These are phyloP conservation scores for Chloroceryle amazona DNA, from an alignment of 2,797 vertebrate genomes.

Conservation along the genomic window DNA sequence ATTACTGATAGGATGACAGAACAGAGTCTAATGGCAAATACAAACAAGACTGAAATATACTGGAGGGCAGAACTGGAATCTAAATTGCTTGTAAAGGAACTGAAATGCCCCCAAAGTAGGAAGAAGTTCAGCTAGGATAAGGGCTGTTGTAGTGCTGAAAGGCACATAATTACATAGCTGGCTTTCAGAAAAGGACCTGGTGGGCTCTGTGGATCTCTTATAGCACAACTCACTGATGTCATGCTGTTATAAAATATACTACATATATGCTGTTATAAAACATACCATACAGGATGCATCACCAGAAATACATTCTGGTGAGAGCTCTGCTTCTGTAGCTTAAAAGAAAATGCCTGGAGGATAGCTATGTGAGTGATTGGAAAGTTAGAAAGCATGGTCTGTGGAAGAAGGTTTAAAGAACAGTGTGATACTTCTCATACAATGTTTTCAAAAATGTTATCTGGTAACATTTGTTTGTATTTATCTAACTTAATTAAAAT, in stretches of 20 bases:
- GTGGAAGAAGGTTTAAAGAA: too few species aligned
- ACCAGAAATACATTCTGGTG: not conserved
- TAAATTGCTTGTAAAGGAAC: not conserved
- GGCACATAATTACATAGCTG: not conserved
- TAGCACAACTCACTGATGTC: not conserved
- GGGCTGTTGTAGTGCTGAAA: not conserved
- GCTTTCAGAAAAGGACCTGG: not conserved
- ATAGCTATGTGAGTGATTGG: not conserved
- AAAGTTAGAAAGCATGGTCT: not conserved
- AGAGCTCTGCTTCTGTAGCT: not conserved
- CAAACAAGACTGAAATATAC: not conserved
- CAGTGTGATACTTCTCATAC: too few species aligned
- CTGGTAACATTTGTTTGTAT: fast-evolving
- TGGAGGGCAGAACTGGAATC: not conserved
- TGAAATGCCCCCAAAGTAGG: not conserved
- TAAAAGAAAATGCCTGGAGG: not conserved
- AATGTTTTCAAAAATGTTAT: not conserved
- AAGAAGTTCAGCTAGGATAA: not conserved
- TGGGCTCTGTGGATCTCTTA: not conserved
- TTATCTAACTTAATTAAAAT: not conserved
- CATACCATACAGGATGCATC: not conserved
- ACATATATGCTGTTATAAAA: not conserved
- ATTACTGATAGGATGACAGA: not conserved
- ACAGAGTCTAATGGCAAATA: not conserved
- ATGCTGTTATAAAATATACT: not conserved